Base-by-base conservation (phyloP, 1,140 invertebrate genomes). In the Atta cephalotes region DNA sequence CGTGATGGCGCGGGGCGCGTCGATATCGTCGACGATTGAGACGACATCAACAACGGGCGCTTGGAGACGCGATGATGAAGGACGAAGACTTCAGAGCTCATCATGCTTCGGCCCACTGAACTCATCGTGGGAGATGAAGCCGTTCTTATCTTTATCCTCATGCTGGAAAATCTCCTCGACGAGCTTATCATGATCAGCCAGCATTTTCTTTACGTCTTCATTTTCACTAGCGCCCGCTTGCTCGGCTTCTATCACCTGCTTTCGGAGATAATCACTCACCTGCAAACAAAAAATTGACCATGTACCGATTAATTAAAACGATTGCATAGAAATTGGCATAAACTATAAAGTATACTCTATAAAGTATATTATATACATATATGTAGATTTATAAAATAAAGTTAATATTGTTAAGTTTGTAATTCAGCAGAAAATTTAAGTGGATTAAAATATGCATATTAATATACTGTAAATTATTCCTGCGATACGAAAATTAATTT, bases 71-170 rank as follows among this genome's bases (percentile, higher is more conserved):
- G 84, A 86, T 60, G 77, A 85, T 85, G 58, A 77, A 62, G 66
- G 74, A 81, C 70, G 76, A 85, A 79, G 78, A 68, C 86, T 95
- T 97, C 97, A 99, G 92, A 99, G 97, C 95, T 99, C 98, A 94
- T 99, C 99, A 95, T 99, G 98, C 94, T 99, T 99, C 21, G 98
- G 98, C 9, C 98, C 98, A 31, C 97, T 98, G 96, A 99, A 99
- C 95, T 99, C 99, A 45, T 98, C 98, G 95, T 98, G 98, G 76
- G 98, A 99, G 90, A 99, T 99, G 95, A 97, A 98, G 53, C 98
- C 99, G 93, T 99, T 98, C 95, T 98, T 98, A 94, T 99, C 98
- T 94, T 98, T 98, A 94, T 99, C 98, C 95, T 99, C 98, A 93
- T 99, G 98, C 94, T 99, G 98, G 96, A 99, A 99, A 89, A 99